These are phyloP conservation scores for Tragelaphus imberbis DNA, from an alignment of 2,113 vertebrate genomes.

Conservation along the genomic window DNA sequence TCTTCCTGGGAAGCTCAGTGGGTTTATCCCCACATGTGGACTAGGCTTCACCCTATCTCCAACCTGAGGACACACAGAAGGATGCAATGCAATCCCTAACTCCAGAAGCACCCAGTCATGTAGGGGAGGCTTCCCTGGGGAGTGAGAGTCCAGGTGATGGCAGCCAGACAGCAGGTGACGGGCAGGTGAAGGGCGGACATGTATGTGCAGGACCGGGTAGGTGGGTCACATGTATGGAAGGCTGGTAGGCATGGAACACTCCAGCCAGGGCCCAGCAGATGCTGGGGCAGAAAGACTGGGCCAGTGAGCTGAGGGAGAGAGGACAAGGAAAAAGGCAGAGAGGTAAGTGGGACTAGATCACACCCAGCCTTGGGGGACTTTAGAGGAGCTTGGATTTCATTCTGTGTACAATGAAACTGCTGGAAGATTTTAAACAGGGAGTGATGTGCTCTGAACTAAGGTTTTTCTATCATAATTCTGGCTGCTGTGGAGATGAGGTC, in stretches of 20 bases:
- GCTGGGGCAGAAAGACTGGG: neutral
- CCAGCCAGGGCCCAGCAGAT: neutral
- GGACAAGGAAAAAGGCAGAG: neutral
- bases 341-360: neutral
- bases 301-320: neutral
- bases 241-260: neutral
- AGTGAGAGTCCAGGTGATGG: neutral
- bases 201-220: neutral
- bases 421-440: neutral
- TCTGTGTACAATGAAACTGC: neutral
- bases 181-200: neutral
- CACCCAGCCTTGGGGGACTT: neutral
- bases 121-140: neutral
- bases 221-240: neutral
- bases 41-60: neutral
- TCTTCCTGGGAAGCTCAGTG: neutral
- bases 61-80: neutral
- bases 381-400: neutral
- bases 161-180: neutral
- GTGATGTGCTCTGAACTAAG: neutral
- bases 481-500: neutral
- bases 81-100: neutral
- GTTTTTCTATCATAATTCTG: neutral
- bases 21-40: neutral
- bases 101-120: neutral